Percentiles rank a stretch among this genome's conserved stretches.
Conservation (phyloP, 2,888 invertebrate species). For the Eledona agricola region DNA sequence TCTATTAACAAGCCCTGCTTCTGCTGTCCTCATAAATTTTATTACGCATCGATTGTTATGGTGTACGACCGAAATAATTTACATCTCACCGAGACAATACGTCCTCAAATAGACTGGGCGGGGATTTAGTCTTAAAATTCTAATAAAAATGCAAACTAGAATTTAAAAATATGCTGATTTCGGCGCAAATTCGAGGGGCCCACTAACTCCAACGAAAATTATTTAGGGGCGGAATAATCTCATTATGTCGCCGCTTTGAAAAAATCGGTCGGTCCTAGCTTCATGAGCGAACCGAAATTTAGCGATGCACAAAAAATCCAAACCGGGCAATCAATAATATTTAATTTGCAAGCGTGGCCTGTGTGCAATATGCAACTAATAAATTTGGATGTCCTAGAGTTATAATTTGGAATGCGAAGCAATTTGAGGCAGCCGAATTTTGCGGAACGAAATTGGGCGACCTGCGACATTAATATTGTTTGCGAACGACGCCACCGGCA, state of each 20-base stretch:
- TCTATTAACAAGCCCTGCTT: slow-evolving; percentile 23
- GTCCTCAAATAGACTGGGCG: slow-evolving; percentile 2
- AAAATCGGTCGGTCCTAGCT: too few species aligned
- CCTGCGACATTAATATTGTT: too few species aligned
- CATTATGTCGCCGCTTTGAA: slow-evolving; percentile 7
- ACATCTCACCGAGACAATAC: slow-evolving; percentile 12
- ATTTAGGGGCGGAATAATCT: slow-evolving; percentile 20
- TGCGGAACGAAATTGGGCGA: too few species aligned
- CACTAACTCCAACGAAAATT: slow-evolving; percentile 11
- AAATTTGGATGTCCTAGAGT: too few species aligned
- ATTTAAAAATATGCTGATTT: slow-evolving; percentile 32
- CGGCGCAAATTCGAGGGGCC: slow-evolving; percentile 13
- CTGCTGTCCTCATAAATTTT: slow-evolving; percentile 18
- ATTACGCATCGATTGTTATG: slow-evolving; percentile 25
- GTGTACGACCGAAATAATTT: slow-evolving; percentile 9
- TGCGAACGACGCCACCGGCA: too few species aligned
- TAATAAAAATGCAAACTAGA: slow-evolving; percentile 31
- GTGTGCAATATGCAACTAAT: too few species aligned
- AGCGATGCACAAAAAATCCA: too few species aligned
- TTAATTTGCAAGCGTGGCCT: too few species aligned
- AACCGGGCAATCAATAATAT: too few species aligned
- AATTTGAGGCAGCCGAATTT: too few species aligned
- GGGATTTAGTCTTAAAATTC: slow-evolving; percentile 23
- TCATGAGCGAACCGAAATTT: too few species aligned
- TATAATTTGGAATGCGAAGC: too few species aligned